These are phyloP conservation scores for Monopis laevigella DNA, from an alignment of 2,888 invertebrate species.

Conservation along the genomic window DNA sequence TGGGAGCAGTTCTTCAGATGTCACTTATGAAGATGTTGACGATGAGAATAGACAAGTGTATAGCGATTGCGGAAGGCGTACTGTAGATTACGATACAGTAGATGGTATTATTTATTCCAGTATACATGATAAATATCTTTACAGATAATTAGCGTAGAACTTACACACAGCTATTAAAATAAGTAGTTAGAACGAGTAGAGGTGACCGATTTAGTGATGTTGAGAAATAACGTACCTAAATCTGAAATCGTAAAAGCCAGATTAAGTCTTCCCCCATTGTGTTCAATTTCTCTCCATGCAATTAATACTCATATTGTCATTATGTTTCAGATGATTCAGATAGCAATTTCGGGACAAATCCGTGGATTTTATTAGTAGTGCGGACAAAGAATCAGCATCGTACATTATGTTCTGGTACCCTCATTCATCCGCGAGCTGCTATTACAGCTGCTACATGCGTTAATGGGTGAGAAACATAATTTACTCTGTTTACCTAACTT, in stretches of 20 bases:
- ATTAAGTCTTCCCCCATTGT: too few relatives aligned
- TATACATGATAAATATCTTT: too few relatives aligned
- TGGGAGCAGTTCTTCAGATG: slow-evolving; percentile 14
- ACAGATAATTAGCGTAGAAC: too few relatives aligned
- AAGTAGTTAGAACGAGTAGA: too few relatives aligned
- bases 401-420: slow-evolving; percentile 46
- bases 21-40: slow-evolving; percentile 19
- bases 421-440: slow-evolving; percentile 47
- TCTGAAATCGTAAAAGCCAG: too few relatives aligned
- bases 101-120: too few relatives aligned
- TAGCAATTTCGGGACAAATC: slow-evolving; percentile 33
- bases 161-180: too few relatives aligned
- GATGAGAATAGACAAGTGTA: slow-evolving; percentile 30
- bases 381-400: slow-evolving; percentile 34
- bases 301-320: slow-evolving; percentile 29
- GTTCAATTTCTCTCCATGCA: too few relatives aligned
- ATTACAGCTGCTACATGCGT: slow-evolving; percentile 48
- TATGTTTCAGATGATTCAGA: not conserved
- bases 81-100: slow-evolving; percentile 16
- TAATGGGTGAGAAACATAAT: slow-evolving; percentile 38
- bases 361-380: slow-evolving; percentile 45
- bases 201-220: too few relatives aligned
- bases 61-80: slow-evolving; percentile 36
- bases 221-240: too few relatives aligned
- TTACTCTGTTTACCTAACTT: too few relatives aligned